A percentile compares a stretch with the other conserved stretches of the same genome.
phyloP scores from a whole-genome alignment of 2,113 vertebrate species.

The Dicaeum eximium region DNA sequence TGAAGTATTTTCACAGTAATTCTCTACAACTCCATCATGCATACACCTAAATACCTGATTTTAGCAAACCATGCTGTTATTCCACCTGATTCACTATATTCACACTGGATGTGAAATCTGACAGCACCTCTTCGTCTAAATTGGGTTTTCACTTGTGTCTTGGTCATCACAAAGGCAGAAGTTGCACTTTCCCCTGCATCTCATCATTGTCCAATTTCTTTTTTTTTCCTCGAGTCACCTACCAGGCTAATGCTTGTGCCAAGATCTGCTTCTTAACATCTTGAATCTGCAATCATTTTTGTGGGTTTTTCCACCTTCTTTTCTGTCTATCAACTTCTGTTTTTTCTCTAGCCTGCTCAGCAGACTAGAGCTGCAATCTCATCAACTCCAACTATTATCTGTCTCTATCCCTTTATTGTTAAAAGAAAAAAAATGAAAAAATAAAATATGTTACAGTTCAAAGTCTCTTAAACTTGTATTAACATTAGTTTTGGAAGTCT shows the following conservation, averaged over 20 bases:
- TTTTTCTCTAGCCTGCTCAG: neutral
- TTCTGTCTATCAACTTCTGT: neutral
- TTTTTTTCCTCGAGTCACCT: neutral
- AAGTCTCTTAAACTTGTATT: neutral
- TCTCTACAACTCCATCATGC: neutral
- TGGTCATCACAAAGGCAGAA: neutral
- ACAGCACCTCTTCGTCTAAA: neutral
- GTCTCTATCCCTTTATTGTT: neutral
- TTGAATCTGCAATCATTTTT: neutral
- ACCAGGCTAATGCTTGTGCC: neutral
- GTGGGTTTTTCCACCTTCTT: neutral
- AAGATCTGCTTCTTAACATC: neutral
- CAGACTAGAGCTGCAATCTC: neutral
- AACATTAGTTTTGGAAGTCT: neutral
- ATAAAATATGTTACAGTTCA: neutral
- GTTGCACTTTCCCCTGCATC: neutral
- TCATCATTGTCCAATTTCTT: neutral
- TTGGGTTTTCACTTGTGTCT: neutral
- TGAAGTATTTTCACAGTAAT: neutral
- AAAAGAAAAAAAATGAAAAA: neutral
- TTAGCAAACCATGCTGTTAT: neutral
- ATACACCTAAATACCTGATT: neutral
- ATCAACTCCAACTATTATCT: neutral
- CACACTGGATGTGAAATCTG: neutral
- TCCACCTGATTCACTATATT: neutral